Conservation (phyloP, 2,888 invertebrate species). For the Taenaris catops region DNA sequence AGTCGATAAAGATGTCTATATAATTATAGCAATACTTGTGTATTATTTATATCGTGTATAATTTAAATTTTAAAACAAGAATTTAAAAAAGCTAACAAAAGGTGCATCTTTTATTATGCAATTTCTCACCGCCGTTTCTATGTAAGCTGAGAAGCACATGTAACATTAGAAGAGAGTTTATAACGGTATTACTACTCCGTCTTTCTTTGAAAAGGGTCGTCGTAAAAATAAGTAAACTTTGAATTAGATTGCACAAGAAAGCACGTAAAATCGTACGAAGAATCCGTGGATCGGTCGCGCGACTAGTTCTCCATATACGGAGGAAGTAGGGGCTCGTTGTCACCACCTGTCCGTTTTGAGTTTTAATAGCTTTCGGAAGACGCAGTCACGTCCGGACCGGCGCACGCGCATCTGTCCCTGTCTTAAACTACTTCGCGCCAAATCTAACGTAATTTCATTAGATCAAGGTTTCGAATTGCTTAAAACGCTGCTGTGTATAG, state of each 20-base stretch:
- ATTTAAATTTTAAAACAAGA: too few species aligned
- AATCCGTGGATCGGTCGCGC: slow-evolving; percentile 35
- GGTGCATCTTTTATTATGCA: neutral
- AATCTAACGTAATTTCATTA: slow-evolving; percentile 28
- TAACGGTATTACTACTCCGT: slow-evolving; percentile 19
- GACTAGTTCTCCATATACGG: slow-evolving; percentile 34
- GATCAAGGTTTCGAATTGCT: neutral
- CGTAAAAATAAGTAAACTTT: slow-evolving; percentile 21
- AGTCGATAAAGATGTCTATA: too few species aligned
- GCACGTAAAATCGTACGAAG: slow-evolving; percentile 23
- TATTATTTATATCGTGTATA: too few species aligned
- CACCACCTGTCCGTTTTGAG: slow-evolving; percentile 71
- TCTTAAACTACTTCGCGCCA: slow-evolving; percentile 57
- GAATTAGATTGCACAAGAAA: slow-evolving; percentile 19
- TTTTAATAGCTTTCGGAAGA: slow-evolving; percentile 72
- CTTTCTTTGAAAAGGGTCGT: slow-evolving; percentile 20
- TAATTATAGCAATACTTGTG: too few species aligned
- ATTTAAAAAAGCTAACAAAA: too few species aligned
- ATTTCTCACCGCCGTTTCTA: slow-evolving; percentile 5
- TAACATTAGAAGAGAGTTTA: slow-evolving; percentile 16
- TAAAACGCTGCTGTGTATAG: too few species aligned
- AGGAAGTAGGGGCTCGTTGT: slow-evolving; percentile 67
- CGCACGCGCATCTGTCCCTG: slow-evolving; percentile 62
- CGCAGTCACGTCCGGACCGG: slow-evolving; percentile 48
- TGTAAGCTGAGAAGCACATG: slow-evolving; percentile 15